These are phyloP conservation scores for Trematomus loennbergii DNA, from an alignment of 2,113 vertebrate genomes.

Conservation along the genomic window DNA sequence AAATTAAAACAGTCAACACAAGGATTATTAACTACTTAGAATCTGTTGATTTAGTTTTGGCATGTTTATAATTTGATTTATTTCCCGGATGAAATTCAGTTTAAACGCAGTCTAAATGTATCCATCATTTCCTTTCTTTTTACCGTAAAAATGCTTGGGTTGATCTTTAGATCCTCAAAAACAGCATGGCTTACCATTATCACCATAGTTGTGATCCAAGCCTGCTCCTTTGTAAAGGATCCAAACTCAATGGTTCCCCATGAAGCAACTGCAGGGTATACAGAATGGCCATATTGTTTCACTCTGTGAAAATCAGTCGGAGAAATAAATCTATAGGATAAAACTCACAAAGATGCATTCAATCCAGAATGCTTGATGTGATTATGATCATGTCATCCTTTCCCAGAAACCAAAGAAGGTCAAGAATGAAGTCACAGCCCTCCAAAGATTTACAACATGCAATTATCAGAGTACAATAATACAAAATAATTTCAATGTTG, in stretches of 20 bases:
- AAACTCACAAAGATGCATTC: constrained; percentile 9
- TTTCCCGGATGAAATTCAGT: no score
- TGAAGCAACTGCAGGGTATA: neutral
- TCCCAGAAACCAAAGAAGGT: constrained; percentile 6
- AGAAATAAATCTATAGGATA: constrained; percentile 27
- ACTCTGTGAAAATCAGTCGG: neutral
- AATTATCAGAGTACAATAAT: no score
- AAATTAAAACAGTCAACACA: neutral
- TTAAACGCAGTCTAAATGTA: no score
- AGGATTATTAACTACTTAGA: neutral
- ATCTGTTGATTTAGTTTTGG: neutral
- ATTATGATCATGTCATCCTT: constrained; percentile 19
- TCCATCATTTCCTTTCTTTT: no score
- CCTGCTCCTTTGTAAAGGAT: no score
- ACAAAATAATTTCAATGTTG: constrained; percentile 1
- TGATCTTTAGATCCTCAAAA: no score
- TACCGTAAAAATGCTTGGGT: no score
- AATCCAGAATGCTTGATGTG: constrained; percentile 10
- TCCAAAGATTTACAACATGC: neutral
- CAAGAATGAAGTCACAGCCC: constrained; percentile 38
- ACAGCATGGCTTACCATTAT: no score
- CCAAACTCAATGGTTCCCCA: neutral
- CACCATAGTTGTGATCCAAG: no score
- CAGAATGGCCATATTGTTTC: constrained; percentile 23
- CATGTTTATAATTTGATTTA: neutral